Percentiles rank a stretch among this genome's conserved stretches.
Conservation (phyloP, 1,140 invertebrate genomes). For the Drosophila truncata region DNA sequence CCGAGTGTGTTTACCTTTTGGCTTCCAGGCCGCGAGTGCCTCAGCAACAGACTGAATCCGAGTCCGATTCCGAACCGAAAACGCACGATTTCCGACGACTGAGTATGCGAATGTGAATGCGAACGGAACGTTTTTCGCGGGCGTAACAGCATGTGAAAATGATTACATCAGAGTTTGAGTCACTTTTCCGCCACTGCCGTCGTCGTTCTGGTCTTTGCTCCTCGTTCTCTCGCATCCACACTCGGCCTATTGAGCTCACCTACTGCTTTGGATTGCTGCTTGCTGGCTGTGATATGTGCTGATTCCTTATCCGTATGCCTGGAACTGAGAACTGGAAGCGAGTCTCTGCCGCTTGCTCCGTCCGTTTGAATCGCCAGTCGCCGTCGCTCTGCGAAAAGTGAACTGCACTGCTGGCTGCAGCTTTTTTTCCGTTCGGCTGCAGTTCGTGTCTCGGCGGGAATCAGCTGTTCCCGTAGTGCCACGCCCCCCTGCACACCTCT, state of each 20-base stretch:
- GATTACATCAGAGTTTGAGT: slow-evolving; percentile 83
- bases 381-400: slow-evolving; percentile 68
- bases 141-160: slow-evolving; percentile 69
- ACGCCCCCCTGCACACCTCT: slow-evolving; percentile 2
- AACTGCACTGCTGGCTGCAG: slow-evolving; percentile 50
- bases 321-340: slow-evolving; percentile 56
- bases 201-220: background rate
- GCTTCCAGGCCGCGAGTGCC: slow-evolving; percentile 44
- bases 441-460: slow-evolving; percentile 39
- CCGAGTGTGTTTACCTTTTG: slow-evolving; percentile 56
- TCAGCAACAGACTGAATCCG: slow-evolving; percentile 42
- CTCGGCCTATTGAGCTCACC: slow-evolving; percentile 67
- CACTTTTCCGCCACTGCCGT: slow-evolving; percentile 56
- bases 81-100: slow-evolving; percentile 15
- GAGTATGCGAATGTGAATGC: slow-evolving; percentile 23
- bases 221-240: slow-evolving; percentile 40
- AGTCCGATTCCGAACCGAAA: slow-evolving; percentile 30
- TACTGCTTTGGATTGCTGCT: slow-evolving; percentile 37
- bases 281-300: background rate
- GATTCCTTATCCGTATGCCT: slow-evolving; percentile 25
- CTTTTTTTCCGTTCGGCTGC: slow-evolving; percentile 53
- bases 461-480: slow-evolving; percentile 32
- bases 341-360: slow-evolving; percentile 34
- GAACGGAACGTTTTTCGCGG: slow-evolving; percentile 54
- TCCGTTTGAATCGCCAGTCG: slow-evolving; percentile 59